Evolutionary conservation across 2,797 vertebrate species (phyloP).

Genomic region (Mergus octosetaceus): DNA sequence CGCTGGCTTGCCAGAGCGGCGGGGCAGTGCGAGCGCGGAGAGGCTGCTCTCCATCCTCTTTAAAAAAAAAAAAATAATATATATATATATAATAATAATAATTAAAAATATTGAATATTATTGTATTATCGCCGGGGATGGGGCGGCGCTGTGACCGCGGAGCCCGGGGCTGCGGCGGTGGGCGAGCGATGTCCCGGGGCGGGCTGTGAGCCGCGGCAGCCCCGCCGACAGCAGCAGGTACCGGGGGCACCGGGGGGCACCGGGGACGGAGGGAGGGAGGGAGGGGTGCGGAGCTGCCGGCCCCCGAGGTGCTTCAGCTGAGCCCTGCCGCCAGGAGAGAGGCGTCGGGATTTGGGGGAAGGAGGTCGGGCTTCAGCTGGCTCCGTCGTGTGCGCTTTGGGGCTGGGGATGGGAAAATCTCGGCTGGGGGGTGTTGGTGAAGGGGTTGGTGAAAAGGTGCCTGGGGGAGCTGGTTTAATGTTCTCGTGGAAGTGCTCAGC

Average conservation of each 20-base stretch:
- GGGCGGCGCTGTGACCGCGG: not conserved
- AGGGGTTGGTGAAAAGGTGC: not conserved
- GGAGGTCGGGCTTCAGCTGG: not conserved
- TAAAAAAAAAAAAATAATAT: not conserved
- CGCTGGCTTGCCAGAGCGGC: not conserved
- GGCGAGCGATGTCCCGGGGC: not conserved
- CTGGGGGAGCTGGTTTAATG: not conserved
- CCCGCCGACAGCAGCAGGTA: slow-evolving; percentile 44
- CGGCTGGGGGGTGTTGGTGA: not conserved
- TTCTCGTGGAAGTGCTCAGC: not conserved
- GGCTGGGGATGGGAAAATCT: not conserved
- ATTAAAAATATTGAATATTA: too few species aligned
- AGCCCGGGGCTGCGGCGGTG: not conserved
- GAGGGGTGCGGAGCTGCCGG: not conserved
- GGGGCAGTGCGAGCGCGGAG: not conserved
- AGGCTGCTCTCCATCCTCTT: not conserved
- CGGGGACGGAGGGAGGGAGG: not conserved
- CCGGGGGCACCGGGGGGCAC: not conserved
- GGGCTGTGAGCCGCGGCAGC: slow-evolving; percentile 12
- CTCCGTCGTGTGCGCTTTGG: not conserved
- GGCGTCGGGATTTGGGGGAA: not conserved
- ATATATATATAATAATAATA: too few species aligned
- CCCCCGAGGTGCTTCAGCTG: not conserved
- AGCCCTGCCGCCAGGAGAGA: not conserved
- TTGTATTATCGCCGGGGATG: not conserved